phyloP scores from a whole-genome alignment of 2,113 vertebrate species.

The Macquaria australasica region DNA sequence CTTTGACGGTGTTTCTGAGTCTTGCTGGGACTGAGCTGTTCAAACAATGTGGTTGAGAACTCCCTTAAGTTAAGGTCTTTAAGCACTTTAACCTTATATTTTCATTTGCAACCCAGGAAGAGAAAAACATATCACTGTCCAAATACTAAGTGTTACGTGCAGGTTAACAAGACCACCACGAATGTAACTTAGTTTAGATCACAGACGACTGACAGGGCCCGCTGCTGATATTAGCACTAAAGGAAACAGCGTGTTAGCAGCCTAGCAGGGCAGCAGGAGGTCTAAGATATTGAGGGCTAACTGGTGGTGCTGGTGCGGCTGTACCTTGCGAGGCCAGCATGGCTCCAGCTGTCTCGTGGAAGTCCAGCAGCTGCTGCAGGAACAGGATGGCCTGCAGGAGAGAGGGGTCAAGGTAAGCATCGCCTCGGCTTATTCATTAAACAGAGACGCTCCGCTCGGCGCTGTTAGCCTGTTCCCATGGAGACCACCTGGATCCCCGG shows the following conservation, averaged over 20 bases:
- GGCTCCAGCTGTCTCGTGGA: conserved; percentile 96
- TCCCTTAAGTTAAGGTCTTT: not conserved
- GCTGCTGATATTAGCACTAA: not conserved
- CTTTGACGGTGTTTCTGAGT: no score
- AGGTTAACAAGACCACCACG: not conserved
- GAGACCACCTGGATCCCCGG: conserved; percentile 19
- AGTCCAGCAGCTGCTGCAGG: conserved; percentile 96
- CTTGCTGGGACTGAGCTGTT: no score
- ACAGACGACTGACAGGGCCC: not conserved
- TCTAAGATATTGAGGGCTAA: not conserved
- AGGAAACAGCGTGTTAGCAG: not conserved
- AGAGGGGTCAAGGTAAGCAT: conserved; percentile 4
- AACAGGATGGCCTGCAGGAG: conserved; percentile 93
- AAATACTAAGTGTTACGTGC: not conserved
- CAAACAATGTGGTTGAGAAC: no score
- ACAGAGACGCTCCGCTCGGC: not conserved
- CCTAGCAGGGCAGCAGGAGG: not conserved
- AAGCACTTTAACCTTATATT: not conserved
- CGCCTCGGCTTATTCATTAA: not conserved
- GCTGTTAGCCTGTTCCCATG: not conserved
- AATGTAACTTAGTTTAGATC: not conserved
- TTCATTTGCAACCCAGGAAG: not conserved
- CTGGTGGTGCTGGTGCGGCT: accelerated
- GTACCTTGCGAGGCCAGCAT: conserved; percentile 99
- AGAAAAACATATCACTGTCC: not conserved